These are phyloP conservation scores for Phengaris arion DNA, from an alignment of 2,888 invertebrate genomes.

Conservation along the genomic window DNA sequence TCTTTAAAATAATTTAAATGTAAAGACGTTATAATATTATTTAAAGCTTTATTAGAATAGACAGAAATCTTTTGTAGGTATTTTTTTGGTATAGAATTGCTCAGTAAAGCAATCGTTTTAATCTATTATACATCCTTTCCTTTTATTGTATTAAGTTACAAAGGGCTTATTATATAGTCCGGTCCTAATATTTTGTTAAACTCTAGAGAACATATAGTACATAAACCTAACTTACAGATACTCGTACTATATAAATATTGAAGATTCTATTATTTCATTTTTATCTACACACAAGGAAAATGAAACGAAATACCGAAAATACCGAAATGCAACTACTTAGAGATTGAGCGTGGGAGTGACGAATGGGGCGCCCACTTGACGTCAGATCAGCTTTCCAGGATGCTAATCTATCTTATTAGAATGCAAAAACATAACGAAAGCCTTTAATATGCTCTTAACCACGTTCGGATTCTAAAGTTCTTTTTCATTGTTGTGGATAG, in stretches of 20 bases:
- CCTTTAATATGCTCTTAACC: background rate
- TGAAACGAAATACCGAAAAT: background rate
- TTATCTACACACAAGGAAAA: background rate
- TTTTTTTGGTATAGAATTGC: too few species aligned
- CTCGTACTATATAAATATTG: background rate
- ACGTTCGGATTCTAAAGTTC: background rate
- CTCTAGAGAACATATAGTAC: too few species aligned
- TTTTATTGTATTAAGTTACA: too few species aligned
- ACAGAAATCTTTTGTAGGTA: too few species aligned
- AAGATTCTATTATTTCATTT: background rate
- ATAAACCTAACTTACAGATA: background rate
- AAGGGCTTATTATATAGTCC: too few species aligned
- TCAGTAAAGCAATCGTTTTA: too few species aligned
- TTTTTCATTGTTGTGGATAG: too few species aligned
- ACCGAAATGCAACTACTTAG: conserved; percentile 2
- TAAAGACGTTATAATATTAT: too few species aligned
- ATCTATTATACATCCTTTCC: too few species aligned
- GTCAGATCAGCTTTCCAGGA: conserved; percentile 10
- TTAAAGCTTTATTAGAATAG: too few species aligned
- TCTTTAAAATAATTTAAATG: too few species aligned
- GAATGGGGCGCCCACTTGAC: conserved; percentile 17
- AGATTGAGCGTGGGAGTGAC: conserved; percentile 11
- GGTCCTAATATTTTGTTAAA: too few species aligned
- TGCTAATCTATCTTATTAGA: conserved; percentile 17
- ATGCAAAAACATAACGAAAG: background rate